Conservation (phyloP, 2,888 invertebrate genomes). For the Drosophila pullipes region DNA sequence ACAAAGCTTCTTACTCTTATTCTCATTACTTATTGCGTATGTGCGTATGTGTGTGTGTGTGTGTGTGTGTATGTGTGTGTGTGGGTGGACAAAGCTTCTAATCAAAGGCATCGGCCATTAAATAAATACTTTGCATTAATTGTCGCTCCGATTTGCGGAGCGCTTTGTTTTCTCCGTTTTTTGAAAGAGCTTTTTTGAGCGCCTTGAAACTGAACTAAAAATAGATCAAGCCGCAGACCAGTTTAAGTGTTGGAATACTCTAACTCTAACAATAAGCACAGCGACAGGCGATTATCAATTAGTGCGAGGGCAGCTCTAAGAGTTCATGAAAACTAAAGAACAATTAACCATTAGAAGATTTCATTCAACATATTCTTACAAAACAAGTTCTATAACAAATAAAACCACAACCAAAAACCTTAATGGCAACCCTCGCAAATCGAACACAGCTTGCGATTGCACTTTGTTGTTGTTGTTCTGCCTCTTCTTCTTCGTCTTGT, state of each 20-base stretch:
- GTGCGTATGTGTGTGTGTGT: not conserved
- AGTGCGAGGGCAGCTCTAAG: conserved; percentile 28
- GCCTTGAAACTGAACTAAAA: conserved; percentile 57
- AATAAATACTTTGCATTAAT: conserved; percentile 42
- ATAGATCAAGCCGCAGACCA: conserved; percentile 72
- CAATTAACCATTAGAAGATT: too few species aligned
- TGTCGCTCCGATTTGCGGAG: conserved; percentile 43
- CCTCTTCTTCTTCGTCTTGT: conserved; percentile 14
- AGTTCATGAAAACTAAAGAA: not conserved
- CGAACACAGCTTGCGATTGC: conserved; percentile 43
- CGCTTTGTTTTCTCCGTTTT: conserved; percentile 37
- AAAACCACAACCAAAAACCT: not conserved
- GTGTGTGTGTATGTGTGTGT: conserved; percentile 16
- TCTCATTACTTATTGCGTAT: not conserved
- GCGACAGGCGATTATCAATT: conserved; percentile 40
- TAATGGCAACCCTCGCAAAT: conserved; percentile 33
- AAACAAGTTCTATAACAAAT: too few species aligned
- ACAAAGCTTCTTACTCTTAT: conserved; percentile 18
- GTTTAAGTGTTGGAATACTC: conserved; percentile 52
- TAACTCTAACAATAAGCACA: conserved; percentile 50
- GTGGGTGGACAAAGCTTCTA: conserved; percentile 22
- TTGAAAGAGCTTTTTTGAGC: conserved; percentile 46
- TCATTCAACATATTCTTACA: too few species aligned
- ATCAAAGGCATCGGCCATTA: conserved; percentile 47
- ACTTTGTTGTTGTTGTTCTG: conserved; percentile 22